Conservation (phyloP, 2,113 vertebrate genomes). For the Martes martes region DNA sequence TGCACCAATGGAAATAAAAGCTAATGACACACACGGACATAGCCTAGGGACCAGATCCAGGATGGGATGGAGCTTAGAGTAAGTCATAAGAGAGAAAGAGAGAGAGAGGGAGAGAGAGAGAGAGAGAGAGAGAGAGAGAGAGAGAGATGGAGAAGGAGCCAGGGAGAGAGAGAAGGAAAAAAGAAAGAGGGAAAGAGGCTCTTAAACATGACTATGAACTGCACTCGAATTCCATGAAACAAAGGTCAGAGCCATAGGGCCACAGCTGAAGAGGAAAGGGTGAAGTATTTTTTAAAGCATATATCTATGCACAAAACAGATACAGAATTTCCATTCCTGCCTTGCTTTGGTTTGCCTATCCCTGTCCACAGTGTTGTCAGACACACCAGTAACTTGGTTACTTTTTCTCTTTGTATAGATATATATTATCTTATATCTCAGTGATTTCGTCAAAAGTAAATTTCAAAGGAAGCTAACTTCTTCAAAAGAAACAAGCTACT, state of each 20-base stretch:
- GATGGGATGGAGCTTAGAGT: not conserved
- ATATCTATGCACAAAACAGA: not conserved
- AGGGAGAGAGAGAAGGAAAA: not conserved
- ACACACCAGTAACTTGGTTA: not conserved
- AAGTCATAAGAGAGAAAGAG: not conserved
- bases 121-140: not conserved
- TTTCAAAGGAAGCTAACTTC: constrained; percentile 41
- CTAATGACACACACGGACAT: not conserved
- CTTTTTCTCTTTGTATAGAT: not conserved
- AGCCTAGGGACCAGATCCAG: not conserved
- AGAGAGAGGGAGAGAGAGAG: not conserved
- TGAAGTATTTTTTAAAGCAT: not conserved
- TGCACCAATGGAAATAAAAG: not conserved
- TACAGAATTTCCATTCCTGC: constrained; percentile 18
- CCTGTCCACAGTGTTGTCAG: not conserved
- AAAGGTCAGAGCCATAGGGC: not conserved
- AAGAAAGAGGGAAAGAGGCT: not conserved
- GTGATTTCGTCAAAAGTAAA: constrained; percentile 35
- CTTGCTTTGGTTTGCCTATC: not conserved
- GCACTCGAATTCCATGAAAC: not conserved
- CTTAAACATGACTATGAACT: not conserved
- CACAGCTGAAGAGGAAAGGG: not conserved
- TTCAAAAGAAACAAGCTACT: constrained; percentile 41
- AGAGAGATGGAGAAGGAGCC: not conserved
- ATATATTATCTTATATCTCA: constrained; percentile 9